Conservation (phyloP, 2,113 vertebrate genomes). For the Paedocypris sp. region DNA sequence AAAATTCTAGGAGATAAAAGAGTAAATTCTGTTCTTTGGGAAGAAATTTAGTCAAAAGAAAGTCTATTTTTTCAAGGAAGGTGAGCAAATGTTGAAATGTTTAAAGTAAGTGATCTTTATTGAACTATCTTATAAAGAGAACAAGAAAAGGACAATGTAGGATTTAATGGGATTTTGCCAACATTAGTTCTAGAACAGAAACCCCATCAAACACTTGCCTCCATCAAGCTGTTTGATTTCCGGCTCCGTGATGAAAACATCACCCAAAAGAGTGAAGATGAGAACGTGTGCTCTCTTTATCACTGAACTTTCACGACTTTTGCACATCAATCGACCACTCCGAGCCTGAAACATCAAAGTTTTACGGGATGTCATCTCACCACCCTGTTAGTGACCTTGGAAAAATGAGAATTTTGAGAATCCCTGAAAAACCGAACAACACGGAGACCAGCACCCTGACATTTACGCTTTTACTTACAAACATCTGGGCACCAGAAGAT, state of each 20-base stretch:
- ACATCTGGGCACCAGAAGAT: not conserved
- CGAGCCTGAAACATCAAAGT: constrained; percentile 11
- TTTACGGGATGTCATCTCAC: not conserved
- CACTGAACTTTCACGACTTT: not conserved
- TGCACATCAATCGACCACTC: not conserved
- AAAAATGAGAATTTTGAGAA: not conserved
- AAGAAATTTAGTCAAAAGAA: too few species aligned
- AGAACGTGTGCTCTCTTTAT: not conserved
- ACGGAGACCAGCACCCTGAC: not conserved
- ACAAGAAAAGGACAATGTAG: too few species aligned
- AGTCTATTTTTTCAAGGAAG: too few species aligned
- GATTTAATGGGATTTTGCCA: not conserved
- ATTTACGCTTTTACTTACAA: not conserved
- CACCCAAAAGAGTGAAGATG: not conserved
- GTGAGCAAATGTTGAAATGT: too few species aligned
- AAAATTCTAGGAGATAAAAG: too few species aligned
- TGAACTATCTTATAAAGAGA: too few species aligned
- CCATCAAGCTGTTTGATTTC: not conserved
- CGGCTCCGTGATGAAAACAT: not conserved
- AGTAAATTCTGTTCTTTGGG: too few species aligned
- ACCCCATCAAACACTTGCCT: constrained; percentile 2
- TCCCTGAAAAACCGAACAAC: not conserved
- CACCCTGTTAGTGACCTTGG: constrained; percentile 13
- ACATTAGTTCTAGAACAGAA: not conserved
- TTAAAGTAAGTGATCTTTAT: too few species aligned